phyloP scores from a whole-genome alignment of 2,113 vertebrate species.

The Sorex araneus region DNA sequence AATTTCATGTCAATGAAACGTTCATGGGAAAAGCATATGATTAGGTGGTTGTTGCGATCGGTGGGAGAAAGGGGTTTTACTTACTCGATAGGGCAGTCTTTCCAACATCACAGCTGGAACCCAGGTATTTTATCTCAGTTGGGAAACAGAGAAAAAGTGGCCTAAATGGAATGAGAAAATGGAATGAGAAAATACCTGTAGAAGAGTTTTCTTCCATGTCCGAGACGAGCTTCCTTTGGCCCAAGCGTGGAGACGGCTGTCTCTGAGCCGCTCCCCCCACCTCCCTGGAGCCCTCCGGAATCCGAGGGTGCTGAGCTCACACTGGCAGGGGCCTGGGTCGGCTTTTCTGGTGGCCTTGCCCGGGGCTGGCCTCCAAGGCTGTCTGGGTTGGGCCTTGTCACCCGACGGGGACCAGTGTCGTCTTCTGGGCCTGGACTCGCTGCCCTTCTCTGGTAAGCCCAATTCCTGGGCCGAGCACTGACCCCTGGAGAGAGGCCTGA shows the following conservation, averaged over 20 bases:
- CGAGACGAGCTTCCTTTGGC: not conserved
- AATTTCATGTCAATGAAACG: too few relatives aligned
- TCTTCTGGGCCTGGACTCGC: too few relatives aligned
- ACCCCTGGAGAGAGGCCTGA: too few relatives aligned
- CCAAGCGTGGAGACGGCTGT: not conserved
- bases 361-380: too few relatives aligned
- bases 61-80: not conserved
- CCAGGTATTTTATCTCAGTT: not conserved
- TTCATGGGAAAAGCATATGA: not conserved
- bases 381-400: too few relatives aligned
- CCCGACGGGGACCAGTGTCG: too few relatives aligned
- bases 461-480: too few relatives aligned
- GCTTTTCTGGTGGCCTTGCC: too few relatives aligned
- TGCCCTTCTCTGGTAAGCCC: too few relatives aligned
- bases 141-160: not conserved
- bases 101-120: not conserved
- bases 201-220: not conserved
- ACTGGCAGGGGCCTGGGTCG: too few relatives aligned
- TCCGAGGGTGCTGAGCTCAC: too few relatives aligned
- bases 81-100: not conserved
- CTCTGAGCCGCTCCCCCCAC: not conserved
- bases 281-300: too few relatives aligned
- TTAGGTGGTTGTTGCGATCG: not conserved
- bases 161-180: not conserved
- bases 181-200: not conserved